These are phyloP conservation scores for rabbit (Oryctolagus cuniculus) DNA, from an alignment of 2,113 vertebrate species.

Conservation along the genomic window DNA sequence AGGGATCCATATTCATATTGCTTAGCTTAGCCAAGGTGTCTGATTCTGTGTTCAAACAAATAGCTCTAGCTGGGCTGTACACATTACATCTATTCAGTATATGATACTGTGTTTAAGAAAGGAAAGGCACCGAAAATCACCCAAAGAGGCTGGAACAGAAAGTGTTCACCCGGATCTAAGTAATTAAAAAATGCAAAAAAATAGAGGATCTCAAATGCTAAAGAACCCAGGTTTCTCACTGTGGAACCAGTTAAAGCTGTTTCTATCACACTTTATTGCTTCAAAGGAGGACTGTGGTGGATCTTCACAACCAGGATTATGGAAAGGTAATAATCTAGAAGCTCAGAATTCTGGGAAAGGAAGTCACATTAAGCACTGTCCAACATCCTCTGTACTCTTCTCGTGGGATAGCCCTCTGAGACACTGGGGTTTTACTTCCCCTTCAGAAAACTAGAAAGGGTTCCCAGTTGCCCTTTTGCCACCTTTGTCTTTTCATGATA, in stretches of 20 bases:
- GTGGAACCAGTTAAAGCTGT: not conserved
- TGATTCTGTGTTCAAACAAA: slow-evolving; percentile 12
- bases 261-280: not conserved
- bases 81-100: not conserved
- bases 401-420: not conserved
- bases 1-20: not conserved
- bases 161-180: not conserved
- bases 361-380: not conserved
- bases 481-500: not conserved
- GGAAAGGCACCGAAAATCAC: not conserved
- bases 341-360: not conserved
- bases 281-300: not conserved
- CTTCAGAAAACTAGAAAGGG: not conserved
- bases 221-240: not conserved
- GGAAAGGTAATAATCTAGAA: not conserved
- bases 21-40: not conserved
- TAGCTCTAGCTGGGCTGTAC: not conserved
- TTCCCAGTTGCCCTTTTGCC: not conserved
- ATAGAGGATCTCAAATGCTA: not conserved
- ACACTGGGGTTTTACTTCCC: not conserved
- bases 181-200: not conserved
- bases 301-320: not conserved
- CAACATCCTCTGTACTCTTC: not conserved
- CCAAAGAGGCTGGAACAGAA: not conserved
- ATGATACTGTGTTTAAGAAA: not conserved